These are phyloP conservation scores for Patella pellucida DNA, from an alignment of 2,888 invertebrate genomes.

Conservation along the genomic window DNA sequence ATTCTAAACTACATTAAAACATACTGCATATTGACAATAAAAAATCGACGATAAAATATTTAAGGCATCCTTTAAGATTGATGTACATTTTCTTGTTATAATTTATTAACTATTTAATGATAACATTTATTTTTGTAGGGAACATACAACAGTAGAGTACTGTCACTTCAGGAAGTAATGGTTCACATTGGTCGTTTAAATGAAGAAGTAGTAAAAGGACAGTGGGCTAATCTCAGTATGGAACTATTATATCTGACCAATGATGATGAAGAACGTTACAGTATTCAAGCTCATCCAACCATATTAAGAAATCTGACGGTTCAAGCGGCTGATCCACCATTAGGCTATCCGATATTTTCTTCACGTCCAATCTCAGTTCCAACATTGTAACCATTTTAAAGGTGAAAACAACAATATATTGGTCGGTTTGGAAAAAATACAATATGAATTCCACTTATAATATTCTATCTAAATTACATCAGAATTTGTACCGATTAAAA, in stretches of 20 bases:
- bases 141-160: conserved; percentile 67
- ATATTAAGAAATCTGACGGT: conserved; percentile 72
- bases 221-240: conserved; percentile 73
- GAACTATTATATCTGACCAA: conserved; percentile 74
- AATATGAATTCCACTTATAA: too few relatives aligned
- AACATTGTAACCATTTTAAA: conserved; percentile 39
- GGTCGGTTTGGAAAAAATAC: too few relatives aligned
- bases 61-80: too few relatives aligned
- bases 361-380: conserved; percentile 62
- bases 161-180: conserved; percentile 65
- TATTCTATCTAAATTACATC: too few relatives aligned
- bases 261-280: conserved; percentile 74
- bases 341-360: conserved; percentile 72
- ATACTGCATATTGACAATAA: too few relatives aligned
- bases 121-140: conserved; percentile 50
- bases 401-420: not conserved
- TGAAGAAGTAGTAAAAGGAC: conserved; percentile 68
- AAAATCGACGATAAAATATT: too few relatives aligned
- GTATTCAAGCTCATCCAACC: conserved; percentile 72
- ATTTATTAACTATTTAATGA: not conserved
- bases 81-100: not conserved
- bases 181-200: conserved; percentile 69
- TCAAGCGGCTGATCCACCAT: conserved; percentile 72
- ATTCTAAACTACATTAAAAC: too few relatives aligned
- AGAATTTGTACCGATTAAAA: too few relatives aligned